Evolutionary conservation across 1,140 invertebrate genomes (phyloP).

Genomic region (Temnothorax nylanderi): DNA sequence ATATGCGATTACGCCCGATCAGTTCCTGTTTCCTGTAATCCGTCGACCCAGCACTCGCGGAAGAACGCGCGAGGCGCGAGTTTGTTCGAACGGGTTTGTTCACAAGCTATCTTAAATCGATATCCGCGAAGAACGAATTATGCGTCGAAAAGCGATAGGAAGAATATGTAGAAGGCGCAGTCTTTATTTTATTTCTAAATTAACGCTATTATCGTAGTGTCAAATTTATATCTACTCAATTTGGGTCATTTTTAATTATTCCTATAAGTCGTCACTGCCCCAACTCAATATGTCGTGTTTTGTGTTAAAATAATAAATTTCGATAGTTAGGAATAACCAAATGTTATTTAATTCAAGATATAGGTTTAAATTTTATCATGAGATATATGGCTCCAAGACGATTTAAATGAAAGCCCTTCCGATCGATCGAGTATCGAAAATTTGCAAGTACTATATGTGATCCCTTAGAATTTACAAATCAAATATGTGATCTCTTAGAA

Average conservation of each 20-base stretch:
- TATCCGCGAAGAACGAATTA: not conserved
- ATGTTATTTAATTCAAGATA: too few relatives aligned
- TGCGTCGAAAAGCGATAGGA: not conserved
- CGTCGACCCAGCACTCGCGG: not conserved
- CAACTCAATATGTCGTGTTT: too few relatives aligned
- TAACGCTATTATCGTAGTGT: too few relatives aligned
- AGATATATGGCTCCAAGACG: not conserved
- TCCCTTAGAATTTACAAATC: too few relatives aligned
- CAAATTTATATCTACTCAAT: too few relatives aligned
- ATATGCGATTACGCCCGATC: not conserved
- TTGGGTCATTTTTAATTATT: too few relatives aligned
- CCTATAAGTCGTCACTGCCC: too few relatives aligned
- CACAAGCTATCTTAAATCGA: not conserved
- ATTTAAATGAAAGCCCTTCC: not conserved
- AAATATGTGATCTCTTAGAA: not conserved
- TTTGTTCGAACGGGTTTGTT: not conserved
- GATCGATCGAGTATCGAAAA: not conserved
- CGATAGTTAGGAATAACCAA: too few relatives aligned
- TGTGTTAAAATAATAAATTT: too few relatives aligned
- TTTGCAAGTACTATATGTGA: too few relatives aligned
- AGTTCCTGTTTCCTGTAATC: not conserved
- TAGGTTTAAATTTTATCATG: too few relatives aligned
- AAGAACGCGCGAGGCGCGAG: not conserved
- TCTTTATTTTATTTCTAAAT: not conserved
- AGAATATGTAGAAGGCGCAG: not conserved